phyloP scores from a whole-genome alignment of 2,888 invertebrate species.

The Nephrocerus scutellatus region DNA sequence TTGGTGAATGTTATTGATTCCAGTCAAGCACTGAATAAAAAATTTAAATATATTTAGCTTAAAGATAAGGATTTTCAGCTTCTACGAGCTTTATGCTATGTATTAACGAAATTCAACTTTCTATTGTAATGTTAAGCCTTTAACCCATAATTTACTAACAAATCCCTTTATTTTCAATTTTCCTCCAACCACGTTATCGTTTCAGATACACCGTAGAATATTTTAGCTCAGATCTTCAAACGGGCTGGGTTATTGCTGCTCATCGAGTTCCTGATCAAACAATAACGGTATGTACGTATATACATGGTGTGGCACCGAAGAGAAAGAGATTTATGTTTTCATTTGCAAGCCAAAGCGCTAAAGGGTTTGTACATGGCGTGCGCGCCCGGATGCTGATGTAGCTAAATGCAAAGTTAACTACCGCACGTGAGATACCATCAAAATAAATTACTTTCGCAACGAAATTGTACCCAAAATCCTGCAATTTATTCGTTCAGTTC shows the following conservation, averaged over 20 bases:
- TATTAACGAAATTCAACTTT: no score
- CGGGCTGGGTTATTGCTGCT: constrained; percentile 68
- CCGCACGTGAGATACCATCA: no score
- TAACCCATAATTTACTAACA: background rate
- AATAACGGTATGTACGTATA: constrained; percentile 55
- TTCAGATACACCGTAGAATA: constrained; percentile 69
- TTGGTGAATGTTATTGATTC: no score
- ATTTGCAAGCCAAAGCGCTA: constrained; percentile 10
- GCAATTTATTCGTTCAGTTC: constrained; percentile 19
- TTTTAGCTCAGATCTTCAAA: constrained; percentile 68
- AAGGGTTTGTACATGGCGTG: constrained; percentile 9
- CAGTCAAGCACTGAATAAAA: no score
- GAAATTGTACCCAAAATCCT: no score
- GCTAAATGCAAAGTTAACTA: no score
- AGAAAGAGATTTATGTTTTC: constrained; percentile 15
- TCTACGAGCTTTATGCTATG: no score
- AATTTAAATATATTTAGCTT: no score
- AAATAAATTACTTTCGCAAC: no score
- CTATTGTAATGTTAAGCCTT: background rate
- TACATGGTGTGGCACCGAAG: no score
- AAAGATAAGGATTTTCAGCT: no score
- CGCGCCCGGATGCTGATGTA: no score
- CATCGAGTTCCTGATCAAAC: constrained; percentile 61
- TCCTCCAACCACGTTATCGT: background rate
- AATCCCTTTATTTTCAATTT: constrained; percentile 3